A percentile compares a stretch with the other conserved stretches of the same genome.
phyloP scores from a whole-genome alignment of 1,140 invertebrate genomes.

The Epicauta chinensis region DNA sequence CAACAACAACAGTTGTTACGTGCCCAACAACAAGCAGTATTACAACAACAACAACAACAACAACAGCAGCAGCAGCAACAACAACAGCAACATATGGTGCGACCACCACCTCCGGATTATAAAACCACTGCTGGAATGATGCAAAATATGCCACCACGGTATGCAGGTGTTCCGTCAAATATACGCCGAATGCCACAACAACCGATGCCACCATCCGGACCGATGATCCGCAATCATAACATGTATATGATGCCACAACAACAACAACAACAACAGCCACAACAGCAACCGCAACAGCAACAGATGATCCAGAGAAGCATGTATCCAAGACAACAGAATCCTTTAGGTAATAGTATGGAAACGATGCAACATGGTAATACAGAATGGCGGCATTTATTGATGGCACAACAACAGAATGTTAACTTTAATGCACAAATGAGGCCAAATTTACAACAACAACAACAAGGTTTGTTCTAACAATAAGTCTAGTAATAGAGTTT shows the following conservation, averaged over 20 bases:
- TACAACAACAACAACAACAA: constrained; percentile 22
- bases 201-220: constrained; percentile 61
- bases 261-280: constrained; percentile 44
- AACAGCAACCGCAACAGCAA: constrained; percentile 45
- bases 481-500: background rate
- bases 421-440: constrained; percentile 52
- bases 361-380: constrained; percentile 33
- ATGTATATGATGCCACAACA: constrained; percentile 48
- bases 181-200: constrained; percentile 59
- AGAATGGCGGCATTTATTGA: constrained; percentile 68
- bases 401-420: constrained; percentile 54
- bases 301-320: constrained; percentile 42
- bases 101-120: constrained; percentile 71
- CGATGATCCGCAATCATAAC: constrained; percentile 62
- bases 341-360: constrained; percentile 32
- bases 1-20: constrained; percentile 33
- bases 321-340: constrained; percentile 42
- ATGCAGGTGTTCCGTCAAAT: constrained; percentile 44
- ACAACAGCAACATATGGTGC: constrained; percentile 33
- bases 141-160: constrained; percentile 47
- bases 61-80: constrained; percentile 19
- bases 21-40: constrained; percentile 24
- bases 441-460: constrained; percentile 61
- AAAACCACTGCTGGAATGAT: constrained; percentile 60
- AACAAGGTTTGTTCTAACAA: constrained; percentile 45